A percentile compares a stretch with the other conserved stretches of the same genome.
These are phyloP conservation scores for Eubasilissa splendida DNA, from an alignment of 2,888 invertebrate species.

Conservation along the genomic window DNA sequence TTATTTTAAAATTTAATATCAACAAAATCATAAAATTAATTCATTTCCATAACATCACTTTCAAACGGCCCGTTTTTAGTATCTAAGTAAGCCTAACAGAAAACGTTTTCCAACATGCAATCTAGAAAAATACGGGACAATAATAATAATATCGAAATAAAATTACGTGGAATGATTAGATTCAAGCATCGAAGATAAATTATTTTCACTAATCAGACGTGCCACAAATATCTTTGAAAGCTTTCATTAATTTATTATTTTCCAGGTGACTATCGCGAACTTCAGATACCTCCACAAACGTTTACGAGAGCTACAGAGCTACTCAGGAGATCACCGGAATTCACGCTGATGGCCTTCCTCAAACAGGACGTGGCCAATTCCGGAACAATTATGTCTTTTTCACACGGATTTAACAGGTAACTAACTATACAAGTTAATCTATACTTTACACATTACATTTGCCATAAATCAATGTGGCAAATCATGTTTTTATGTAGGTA, in stretches of 20 bases:
- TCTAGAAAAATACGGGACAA: too few species aligned
- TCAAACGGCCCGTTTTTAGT: too few species aligned
- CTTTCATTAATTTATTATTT: conserved; percentile 36
- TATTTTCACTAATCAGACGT: too few species aligned
- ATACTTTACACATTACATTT: not conserved
- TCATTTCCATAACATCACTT: too few species aligned
- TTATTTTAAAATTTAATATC: too few species aligned
- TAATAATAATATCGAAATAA: too few species aligned
- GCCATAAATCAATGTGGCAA: not conserved
- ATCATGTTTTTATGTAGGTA: not conserved
- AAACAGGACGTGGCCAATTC: conserved; percentile 87
- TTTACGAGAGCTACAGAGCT: conserved; percentile 80
- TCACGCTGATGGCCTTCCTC: conserved; percentile 84
- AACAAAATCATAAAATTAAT: too few species aligned
- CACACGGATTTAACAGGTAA: conserved; percentile 84
- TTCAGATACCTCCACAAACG: conserved; percentile 79
- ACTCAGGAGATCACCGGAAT: conserved; percentile 82
- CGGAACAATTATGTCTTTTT: conserved; percentile 87
- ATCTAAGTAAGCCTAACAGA: too few species aligned
- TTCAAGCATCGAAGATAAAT: too few species aligned
- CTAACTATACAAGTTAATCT: not conserved
- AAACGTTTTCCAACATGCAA: too few species aligned
- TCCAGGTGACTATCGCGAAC: conserved; percentile 81
- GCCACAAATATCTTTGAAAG: too few species aligned
- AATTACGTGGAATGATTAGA: too few species aligned